Conservation (phyloP, 2,888 invertebrate species). For the Habrosyne pyritoides region DNA sequence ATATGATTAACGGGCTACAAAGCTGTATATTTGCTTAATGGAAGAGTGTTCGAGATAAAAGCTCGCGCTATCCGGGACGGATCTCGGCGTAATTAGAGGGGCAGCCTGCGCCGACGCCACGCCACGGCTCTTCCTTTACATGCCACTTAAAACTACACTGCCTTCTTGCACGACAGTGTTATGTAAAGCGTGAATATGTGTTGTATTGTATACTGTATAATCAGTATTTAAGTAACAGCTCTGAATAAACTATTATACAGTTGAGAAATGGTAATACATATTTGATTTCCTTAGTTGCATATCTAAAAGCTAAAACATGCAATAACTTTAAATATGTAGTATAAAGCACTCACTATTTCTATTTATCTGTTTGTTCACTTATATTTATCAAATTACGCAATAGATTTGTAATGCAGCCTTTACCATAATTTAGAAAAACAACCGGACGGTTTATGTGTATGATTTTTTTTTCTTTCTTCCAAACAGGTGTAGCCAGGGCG, state of each 20-base stretch:
- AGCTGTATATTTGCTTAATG: conserved; percentile 83
- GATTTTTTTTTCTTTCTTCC: no score
- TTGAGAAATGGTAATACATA: neutral
- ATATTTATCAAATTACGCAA: no score
- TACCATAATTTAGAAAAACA: no score
- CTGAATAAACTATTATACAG: no score
- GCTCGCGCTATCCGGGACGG: conserved; percentile 72
- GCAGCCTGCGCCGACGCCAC: conserved; percentile 36
- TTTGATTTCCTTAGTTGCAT: neutral
- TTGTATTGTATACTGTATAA: conserved; percentile 54
- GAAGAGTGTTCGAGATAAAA: conserved; percentile 80
- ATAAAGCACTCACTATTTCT: no score
- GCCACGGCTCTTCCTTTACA: conserved; percentile 59
- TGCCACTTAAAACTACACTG: conserved; percentile 79
- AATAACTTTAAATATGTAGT: no score
- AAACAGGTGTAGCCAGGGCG: no score
- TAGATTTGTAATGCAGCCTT: no score
- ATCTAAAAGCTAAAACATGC: neutral
- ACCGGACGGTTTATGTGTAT: no score
- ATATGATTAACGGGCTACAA: conserved; percentile 73
- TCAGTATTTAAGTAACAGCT: conserved; percentile 23
- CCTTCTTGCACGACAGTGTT: conserved; percentile 48
- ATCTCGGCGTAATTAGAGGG: conserved; percentile 78
- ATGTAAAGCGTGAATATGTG: conserved; percentile 16
- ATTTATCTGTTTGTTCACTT: no score